These are phyloP conservation scores for Balearica regulorum DNA, from an alignment of 2,797 vertebrate species.

Conservation along the genomic window DNA sequence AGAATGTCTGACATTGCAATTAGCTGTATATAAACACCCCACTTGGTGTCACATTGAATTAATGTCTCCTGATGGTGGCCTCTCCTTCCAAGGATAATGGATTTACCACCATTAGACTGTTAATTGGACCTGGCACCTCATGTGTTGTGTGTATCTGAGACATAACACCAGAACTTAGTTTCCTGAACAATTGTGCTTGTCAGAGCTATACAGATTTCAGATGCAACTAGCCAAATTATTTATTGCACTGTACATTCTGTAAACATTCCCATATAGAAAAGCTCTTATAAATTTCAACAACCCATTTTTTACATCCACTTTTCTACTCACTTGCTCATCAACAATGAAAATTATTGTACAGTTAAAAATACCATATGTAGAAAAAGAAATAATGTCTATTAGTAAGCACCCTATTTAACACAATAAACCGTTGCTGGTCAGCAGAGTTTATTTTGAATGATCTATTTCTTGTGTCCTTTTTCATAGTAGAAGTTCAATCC, in stretches of 20 bases:
- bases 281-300: background rate
- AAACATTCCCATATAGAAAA: background rate
- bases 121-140: constrained; percentile 57
- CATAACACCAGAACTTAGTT: background rate
- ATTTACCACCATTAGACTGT: constrained; percentile 19
- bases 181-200: background rate
- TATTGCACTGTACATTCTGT: background rate
- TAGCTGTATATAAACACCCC: constrained; percentile 70
- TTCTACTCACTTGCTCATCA: background rate
- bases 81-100: constrained; percentile 59
- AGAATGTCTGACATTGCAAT: constrained; percentile 81
- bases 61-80: constrained; percentile 52
- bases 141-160: background rate
- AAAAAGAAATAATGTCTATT: background rate
- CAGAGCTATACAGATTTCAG: background rate
- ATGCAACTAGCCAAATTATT: background rate
- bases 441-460: background rate
- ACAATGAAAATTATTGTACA: background rate
- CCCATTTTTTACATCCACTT: background rate
- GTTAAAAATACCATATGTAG: background rate
- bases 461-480: background rate
- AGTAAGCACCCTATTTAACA: background rate
- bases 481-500: background rate
- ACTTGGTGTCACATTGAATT: constrained; percentile 67
- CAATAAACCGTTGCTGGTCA: background rate